Conservation (phyloP, 1,140 invertebrate genomes). For the Trichonephila clavipes region DNA sequence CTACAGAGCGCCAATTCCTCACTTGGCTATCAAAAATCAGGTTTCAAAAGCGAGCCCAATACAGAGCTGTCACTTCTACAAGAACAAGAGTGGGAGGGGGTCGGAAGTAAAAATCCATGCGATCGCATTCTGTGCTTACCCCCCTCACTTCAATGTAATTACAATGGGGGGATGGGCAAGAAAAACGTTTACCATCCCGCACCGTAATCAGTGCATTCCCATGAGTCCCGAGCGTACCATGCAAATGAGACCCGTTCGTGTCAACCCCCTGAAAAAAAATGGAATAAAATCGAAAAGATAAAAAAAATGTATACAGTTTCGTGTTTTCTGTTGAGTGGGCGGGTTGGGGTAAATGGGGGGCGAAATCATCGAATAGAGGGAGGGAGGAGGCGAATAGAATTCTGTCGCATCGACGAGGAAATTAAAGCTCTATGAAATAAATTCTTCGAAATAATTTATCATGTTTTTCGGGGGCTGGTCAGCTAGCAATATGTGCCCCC, state of each 20-base stretch:
- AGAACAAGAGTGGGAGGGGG: background rate
- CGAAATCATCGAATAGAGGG: constrained; percentile 59
- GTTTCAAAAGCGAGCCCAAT: constrained; percentile 41
- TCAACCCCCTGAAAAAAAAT: background rate
- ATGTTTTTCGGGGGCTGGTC: constrained; percentile 75
- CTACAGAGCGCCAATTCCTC: background rate
- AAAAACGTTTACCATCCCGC: constrained; percentile 70
- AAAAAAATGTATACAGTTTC: constrained; percentile 40
- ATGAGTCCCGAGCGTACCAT: constrained; percentile 48
- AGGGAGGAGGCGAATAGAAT: constrained; percentile 45
- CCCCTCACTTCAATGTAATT: constrained; percentile 61
- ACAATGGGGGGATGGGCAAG: constrained; percentile 29
- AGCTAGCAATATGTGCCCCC: constrained; percentile 72
- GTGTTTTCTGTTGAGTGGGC: constrained; percentile 3
- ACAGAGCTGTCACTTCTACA: constrained; percentile 71
- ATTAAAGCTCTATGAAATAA: constrained; percentile 77
- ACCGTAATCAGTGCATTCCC: constrained; percentile 68
- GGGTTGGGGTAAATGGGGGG: constrained; percentile 37
- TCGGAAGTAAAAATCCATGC: background rate
- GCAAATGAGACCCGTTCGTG: constrained; percentile 62
- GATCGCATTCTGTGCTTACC: background rate
- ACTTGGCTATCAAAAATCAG: constrained; percentile 44
- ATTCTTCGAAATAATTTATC: constrained; percentile 77
- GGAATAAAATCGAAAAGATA: background rate
- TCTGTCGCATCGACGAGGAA: constrained; percentile 73